Conservation (phyloP, 2,113 vertebrate genomes). For the Platysternon megacephalum region DNA sequence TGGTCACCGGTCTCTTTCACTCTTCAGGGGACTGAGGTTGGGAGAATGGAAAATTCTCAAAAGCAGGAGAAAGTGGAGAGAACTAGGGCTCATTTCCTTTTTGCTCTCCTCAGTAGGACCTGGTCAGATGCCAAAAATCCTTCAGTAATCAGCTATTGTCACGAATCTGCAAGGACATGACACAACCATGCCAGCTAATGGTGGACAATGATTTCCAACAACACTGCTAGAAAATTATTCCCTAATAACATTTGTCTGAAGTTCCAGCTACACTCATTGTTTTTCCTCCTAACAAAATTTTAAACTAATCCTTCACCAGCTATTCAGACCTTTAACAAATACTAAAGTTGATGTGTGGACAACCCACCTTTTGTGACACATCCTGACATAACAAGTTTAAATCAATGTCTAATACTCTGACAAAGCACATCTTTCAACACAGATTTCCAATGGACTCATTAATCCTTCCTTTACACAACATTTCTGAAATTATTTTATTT, state of each 20-base stretch:
- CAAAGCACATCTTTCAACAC: neutral
- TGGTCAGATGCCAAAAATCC: too few relatives aligned
- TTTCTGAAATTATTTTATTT: neutral
- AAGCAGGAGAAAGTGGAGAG: too few relatives aligned
- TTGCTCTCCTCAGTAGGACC: too few relatives aligned
- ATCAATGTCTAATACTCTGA: neutral
- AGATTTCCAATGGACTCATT: neutral
- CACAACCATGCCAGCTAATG: neutral
- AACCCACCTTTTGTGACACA: constrained; percentile 13
- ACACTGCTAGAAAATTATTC: neutral
- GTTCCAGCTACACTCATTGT: neutral
- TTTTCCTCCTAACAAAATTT: neutral
- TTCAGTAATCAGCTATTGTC: neutral
- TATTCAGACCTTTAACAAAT: neutral
- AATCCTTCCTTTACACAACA: neutral
- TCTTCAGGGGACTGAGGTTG: too few relatives aligned
- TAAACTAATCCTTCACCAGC: neutral
- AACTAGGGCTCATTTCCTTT: too few relatives aligned
- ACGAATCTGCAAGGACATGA: neutral
- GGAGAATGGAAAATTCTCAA: too few relatives aligned
- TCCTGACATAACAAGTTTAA: neutral
- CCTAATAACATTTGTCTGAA: neutral
- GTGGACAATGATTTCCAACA: neutral
- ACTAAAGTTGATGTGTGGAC: neutral
- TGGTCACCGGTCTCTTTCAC: too few relatives aligned